Evolutionary conservation across 2,888 invertebrate species (phyloP), one percentile per base, ranked within the genome.

Genomic region (Cephus pulcher): DNA sequence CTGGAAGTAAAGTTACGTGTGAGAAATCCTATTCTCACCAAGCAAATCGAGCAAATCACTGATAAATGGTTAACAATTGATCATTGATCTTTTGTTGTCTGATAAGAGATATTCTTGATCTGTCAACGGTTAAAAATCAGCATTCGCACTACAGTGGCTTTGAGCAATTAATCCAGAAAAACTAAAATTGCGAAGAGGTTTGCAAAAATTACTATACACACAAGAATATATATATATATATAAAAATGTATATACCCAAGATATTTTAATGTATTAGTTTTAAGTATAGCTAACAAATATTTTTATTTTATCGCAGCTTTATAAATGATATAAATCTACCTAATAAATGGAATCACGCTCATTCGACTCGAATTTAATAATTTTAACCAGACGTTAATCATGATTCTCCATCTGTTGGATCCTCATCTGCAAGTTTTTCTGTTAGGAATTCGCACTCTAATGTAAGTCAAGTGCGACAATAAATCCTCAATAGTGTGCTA

Each of bases 61-160:
- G 98, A 98, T 90, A 97, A 97, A 90, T 99, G 99, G 99, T 94
- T 99, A 15, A 94, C 97, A 76, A 94, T 99, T 80, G 97, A 96
- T 92, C 93, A 93, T 87, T 94, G 88, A 92, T 80, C 71, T 2
- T 56, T 56, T 9, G 9, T 56, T 56, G 23, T 9, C 2, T 56
- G 9, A 9, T 23, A 9, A 56, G 56, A 56, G 56, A 23, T 23
- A 23, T 56, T 9, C 9, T 9, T 9, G 23, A 23, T 56, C 56
- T 23, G 56, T 56, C 23, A 23, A 56, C 9, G 23, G 9, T 56
- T 56, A 23, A 56, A 56, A 56, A 56, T 56, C 0, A 56, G 23
- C 56, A 56, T 56, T 56, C 23, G 23, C 56, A 56, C 56, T 56
- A 23, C 56, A 56, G 56, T 56, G 56, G 23, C 23, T 56, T 56